Evolutionary conservation across 2,797 vertebrate species (phyloP), one percentile per base, ranked within the genome.

Genomic region (Knipowitschia caucasica): DNA sequence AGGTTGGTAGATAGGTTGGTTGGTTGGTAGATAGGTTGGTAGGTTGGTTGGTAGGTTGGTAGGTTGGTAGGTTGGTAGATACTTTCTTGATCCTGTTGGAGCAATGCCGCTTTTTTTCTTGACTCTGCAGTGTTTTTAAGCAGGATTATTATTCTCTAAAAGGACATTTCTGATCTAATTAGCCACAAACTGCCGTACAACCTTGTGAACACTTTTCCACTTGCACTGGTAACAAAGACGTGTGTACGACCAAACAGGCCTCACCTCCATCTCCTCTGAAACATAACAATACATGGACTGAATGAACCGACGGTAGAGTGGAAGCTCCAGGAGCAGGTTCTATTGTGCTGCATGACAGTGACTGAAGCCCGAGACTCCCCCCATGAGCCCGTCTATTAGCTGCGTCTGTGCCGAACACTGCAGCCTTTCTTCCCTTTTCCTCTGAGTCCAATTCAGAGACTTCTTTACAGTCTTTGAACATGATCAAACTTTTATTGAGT

Each of bases 321-420:
- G 29, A 7, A 24, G 63, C 58, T 57, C 62, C 63, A 64, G 24
- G 51, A 7, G 66, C 59, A 56, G 7, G 59, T 64, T 68, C 71
- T 47, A 72, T 79, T 83, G 79, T 82, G 63, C 70, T 64, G 29
- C 56, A 60, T 78, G 75, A 81, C 84, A 89, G 84, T 90, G 88
- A 91, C 85, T 49, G 49, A 86, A 82, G 58, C 74, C 62, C 67
- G 29, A 73, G 68, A 69, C 58, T 62, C 77, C 55, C n/a, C n/a
- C n/a, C n/a, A 50, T 58, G 69, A 69, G 73, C 75, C 66, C 69
- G 18, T 73, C 64, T 77, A 73, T 83, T 80, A 78, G 75, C 75
- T 64, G n/a, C 14, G 69, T 79, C 53, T 75, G 53, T 78, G 86
- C 80, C 89, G 89, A 92, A 91, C 85, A 85, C 89, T 89, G 77